phyloP scores from a whole-genome alignment of 2,888 invertebrate genomes.

The Dysmachus trigonus region DNA sequence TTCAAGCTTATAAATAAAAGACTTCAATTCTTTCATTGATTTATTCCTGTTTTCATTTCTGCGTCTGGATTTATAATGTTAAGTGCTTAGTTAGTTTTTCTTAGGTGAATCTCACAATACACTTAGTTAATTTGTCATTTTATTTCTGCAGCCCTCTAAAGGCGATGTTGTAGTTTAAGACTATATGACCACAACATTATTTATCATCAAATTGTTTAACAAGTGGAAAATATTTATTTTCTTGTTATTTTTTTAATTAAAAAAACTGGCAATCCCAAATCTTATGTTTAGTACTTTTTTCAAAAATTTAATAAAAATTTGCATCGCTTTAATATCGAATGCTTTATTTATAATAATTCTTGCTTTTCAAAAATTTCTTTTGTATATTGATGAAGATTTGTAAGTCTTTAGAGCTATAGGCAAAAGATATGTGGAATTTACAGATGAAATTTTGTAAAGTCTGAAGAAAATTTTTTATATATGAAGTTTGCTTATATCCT shows the following conservation, averaged over 20 bases:
- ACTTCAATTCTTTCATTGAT: background rate
- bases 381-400: constrained; percentile 15
- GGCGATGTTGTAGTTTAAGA: background rate
- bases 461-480: constrained; percentile 20
- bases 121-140: constrained; percentile 16
- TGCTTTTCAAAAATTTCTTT: background rate
- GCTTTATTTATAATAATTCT: background rate
- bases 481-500: constrained; percentile 1
- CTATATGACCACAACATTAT: constrained; percentile 2
- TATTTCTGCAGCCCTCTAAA: constrained; percentile 2
- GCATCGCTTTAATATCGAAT: background rate
- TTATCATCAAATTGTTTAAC: constrained; percentile 4
- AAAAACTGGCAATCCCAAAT: background rate
- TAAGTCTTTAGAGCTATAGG: constrained; percentile 1
- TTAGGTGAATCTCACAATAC: constrained; percentile 36
- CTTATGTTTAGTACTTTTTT: background rate
- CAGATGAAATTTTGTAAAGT: constrained; percentile 24
- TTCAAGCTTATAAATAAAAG: background rate
- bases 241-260: background rate
- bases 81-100: constrained; percentile 23
- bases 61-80: constrained; percentile 2
- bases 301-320: background rate
- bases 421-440: constrained; percentile 31
- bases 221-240: constrained; percentile 10
- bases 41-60: constrained; percentile 8